Conservation (phyloP, 2,888 invertebrate genomes). For the Bugulina stolonifera region DNA sequence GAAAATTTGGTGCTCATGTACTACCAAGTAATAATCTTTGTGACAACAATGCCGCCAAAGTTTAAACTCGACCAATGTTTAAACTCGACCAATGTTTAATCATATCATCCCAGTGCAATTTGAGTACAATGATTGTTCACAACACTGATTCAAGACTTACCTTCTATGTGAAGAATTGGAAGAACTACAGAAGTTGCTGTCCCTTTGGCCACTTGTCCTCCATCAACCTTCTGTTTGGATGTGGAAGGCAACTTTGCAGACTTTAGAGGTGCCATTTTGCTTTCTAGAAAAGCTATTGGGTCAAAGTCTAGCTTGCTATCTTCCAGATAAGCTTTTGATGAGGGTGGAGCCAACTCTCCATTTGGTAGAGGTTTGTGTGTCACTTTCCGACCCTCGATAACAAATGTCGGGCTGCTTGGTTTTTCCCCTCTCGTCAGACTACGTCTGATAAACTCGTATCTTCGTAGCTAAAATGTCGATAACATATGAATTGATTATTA, state of each 20-base stretch:
- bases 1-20: too few relatives aligned
- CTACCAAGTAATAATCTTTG: too few relatives aligned
- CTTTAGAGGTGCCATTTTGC: neutral
- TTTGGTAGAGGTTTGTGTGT: neutral
- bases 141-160: too few relatives aligned
- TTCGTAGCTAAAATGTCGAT: neutral
- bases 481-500: too few relatives aligned
- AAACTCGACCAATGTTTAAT: too few relatives aligned
- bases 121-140: too few relatives aligned
- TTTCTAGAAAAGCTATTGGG: conserved; percentile 11
- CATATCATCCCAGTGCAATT: too few relatives aligned
- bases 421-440: neutral
- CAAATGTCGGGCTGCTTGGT: conserved; percentile 12
- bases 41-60: too few relatives aligned
- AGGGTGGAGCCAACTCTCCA: neutral
- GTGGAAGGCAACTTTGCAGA: neutral
- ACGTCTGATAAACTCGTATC: conserved; percentile 10
- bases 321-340: neutral
- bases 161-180: conserved; percentile 17
- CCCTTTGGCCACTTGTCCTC: neutral
- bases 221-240: neutral
- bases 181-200: conserved; percentile 9
- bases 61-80: too few relatives aligned
- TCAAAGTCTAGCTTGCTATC: conserved; percentile 25
- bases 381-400: conserved; percentile 7